Percentiles rank a stretch among this genome's conserved stretches.
phyloP scores from a whole-genome alignment of 2,113 vertebrate genomes.

The Barbus barbus region DNA sequence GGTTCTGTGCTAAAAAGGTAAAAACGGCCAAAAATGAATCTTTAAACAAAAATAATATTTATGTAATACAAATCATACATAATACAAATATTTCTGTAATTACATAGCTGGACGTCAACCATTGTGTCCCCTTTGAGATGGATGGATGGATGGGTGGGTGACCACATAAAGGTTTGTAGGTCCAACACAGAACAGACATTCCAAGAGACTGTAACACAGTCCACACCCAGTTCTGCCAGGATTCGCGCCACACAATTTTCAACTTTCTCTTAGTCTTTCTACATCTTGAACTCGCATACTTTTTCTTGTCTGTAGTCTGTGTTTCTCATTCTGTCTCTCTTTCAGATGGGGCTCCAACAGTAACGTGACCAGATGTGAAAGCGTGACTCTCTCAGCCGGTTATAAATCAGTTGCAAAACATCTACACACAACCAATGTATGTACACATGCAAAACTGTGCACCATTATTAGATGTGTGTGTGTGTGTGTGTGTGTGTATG shows the following conservation, averaged over 20 bases:
- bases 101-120: too few relatives aligned
- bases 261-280: background rate
- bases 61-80: too few relatives aligned
- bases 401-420: conserved; percentile 26
- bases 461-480: too few relatives aligned
- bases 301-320: conserved; percentile 15
- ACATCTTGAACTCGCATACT: background rate
- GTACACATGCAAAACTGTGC: too few relatives aligned
- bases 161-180: too few relatives aligned
- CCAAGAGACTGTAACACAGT: background rate
- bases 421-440: too few relatives aligned
- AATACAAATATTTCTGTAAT: too few relatives aligned
- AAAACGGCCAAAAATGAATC: too few relatives aligned
- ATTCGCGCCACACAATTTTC: background rate
- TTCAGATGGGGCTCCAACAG: conserved; percentile 14
- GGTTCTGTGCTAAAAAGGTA: too few relatives aligned
- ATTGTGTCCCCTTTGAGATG: too few relatives aligned
- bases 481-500: conserved; percentile 24
- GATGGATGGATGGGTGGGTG: too few relatives aligned
- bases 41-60: too few relatives aligned
- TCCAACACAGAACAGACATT: conserved; percentile 26
- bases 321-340: conserved; percentile 24
- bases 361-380: conserved; percentile 45
- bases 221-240: background rate
- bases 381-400: background rate